A percentile compares a stretch with the other conserved stretches of the same genome.
Evolutionary conservation across 2,888 invertebrate genomes (phyloP).

Genomic region (Drosophila histrio): DNA sequence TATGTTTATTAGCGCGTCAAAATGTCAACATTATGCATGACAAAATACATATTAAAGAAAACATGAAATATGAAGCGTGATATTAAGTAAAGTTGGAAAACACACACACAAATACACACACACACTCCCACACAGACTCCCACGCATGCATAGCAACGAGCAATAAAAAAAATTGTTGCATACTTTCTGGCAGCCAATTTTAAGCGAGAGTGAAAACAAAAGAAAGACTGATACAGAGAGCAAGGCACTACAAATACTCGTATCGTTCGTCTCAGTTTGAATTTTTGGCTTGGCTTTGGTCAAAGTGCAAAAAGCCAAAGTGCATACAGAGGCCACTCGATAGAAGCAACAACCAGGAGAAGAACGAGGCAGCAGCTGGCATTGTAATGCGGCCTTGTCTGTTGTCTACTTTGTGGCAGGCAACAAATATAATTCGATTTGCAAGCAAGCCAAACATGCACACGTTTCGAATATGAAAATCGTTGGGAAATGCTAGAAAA

Average conservation of each 20-base stretch:
- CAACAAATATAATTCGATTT: conserved; percentile 76
- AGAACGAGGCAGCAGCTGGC: conserved; percentile 17
- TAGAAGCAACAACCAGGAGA: background rate
- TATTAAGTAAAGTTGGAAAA: conserved; percentile 36
- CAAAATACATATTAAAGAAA: conserved; percentile 67
- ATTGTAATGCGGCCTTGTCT: conserved; percentile 46
- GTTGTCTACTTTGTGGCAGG: conserved; percentile 73
- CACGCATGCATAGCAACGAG: conserved; percentile 2
- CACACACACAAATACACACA: conserved; percentile 7
- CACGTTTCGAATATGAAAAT: conserved; percentile 69
- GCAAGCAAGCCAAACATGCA: conserved; percentile 46
- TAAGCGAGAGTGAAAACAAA: background rate
- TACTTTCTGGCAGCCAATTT: conserved; percentile 37
- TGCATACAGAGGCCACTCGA: conserved; percentile 30
- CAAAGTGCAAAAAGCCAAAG: conserved; percentile 29
- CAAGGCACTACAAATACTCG: conserved; percentile 13
- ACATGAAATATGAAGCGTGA: conserved; percentile 52
- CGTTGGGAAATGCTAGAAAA: conserved; percentile 26
- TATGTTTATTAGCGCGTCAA: conserved; percentile 79
- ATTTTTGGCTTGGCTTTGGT: conserved; percentile 16
- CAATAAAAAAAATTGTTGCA: conserved; percentile 40
- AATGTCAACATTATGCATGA: conserved; percentile 76
- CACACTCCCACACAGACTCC: conserved; percentile 5
- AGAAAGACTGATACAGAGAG: background rate
- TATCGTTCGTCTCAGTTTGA: conserved; percentile 10